Evolutionary conservation across 2,113 vertebrate genomes (phyloP), one percentile per base, ranked within the genome.

Genomic region (Psettodes erumei): DNA sequence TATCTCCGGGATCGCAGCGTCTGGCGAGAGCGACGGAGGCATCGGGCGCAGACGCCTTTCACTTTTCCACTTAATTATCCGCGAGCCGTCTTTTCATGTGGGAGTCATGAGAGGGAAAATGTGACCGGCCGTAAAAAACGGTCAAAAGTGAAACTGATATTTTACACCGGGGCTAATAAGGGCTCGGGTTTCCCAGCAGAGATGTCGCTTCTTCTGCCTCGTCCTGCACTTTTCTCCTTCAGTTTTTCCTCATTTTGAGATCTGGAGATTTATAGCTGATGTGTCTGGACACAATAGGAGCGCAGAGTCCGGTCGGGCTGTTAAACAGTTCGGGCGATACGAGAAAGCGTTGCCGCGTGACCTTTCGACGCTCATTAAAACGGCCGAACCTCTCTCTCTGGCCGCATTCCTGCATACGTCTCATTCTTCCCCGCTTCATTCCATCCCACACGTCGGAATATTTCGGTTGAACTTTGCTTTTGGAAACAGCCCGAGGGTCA

Each of bases 31-130:
- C 45, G 59, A 79, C 86, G 85, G 84, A 79, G 88, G 84, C 85
- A 86, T 88, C 86, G 50, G n/a, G 86, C 61, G 50, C 77, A 75
- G 72, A 83, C 4, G 55, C 47, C 56, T 83, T 76, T 85, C 67
- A 83, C 51, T 35, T 88, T 91, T 86, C 88, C 87, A 89, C 88
- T 88, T 84, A 73, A 84, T 90, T 85, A 89, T 64, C 67, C 77
- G 19, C n/a, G 48, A 81, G 59, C 65, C 48, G 35, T 45, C 71
- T 86, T 89, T 91, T 93, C 68, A 91, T 88, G 87, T 89, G 68
- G 77, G 78, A 78, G 77, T 85, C 84, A 81, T 60, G 37, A 71
- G 59, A 81, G 38, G 78, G 43, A 80, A 87, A 89, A 72, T 82
- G 75, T 78, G 72, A 87, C n/a, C n/a, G n/a, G n/a, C n/a, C n/a